Evolutionary conservation across 2,888 invertebrate genomes (phyloP).

Genomic region (Amblyjoppa fuscipennis): DNA sequence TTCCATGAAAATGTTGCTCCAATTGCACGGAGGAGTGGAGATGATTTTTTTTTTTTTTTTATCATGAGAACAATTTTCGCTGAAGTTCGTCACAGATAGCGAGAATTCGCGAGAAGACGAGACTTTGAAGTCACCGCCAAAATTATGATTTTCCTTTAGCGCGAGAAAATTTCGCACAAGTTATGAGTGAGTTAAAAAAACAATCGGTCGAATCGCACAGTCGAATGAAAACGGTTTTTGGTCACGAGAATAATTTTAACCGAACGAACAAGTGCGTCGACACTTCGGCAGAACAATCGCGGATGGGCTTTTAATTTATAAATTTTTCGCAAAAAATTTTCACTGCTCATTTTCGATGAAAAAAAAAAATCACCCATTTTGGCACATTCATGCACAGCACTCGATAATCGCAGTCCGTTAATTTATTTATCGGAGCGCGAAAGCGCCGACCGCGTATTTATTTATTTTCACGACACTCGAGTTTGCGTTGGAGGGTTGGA

Average conservation of each 20-base stretch:
- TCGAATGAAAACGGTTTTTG: not conserved
- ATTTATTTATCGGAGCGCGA: conserved; percentile 9
- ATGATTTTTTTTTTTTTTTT: not conserved
- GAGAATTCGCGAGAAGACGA: not conserved
- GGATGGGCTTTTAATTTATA: not conserved
- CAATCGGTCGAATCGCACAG: not conserved
- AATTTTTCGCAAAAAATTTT: not conserved
- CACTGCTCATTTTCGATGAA: not conserved
- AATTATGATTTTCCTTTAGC: not conserved
- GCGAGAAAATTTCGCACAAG: not conserved
- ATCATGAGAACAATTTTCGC: not conserved
- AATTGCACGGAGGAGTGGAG: not conserved
- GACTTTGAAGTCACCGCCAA: not conserved
- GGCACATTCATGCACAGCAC: conserved; percentile 26
- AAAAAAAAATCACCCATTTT: conserved; percentile 19
- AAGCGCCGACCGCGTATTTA: conserved; percentile 22
- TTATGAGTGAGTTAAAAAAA: not conserved
- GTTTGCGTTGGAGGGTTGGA: not conserved
- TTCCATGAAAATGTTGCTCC: not conserved
- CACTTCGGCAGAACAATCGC: not conserved
- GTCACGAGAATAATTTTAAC: not conserved
- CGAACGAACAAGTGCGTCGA: not conserved
- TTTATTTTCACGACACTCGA: conserved; percentile 35
- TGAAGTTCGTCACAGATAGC: not conserved
- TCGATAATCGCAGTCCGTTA: not conserved